Evolutionary conservation across 2,888 invertebrate species (phyloP), one percentile per base, ranked within the genome.

Genomic region (Leucophenga maculata): DNA sequence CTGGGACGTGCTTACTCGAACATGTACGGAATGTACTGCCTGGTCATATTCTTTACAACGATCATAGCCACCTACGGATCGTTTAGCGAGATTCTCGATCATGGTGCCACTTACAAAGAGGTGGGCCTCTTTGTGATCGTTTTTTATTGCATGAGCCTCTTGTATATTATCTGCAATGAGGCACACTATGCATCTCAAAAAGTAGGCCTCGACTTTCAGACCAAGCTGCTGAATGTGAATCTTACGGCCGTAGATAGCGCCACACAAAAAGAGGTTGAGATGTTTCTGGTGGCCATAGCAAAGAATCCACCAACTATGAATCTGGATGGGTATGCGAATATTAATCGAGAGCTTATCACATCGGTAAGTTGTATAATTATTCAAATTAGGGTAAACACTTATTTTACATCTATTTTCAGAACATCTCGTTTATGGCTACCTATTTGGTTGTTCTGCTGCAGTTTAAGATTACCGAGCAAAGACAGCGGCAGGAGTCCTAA

Each of bases 281-380:
- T 94, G 93, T 93, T 94, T 79, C 87, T 94, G 32, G 92, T 93
- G 6, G 93, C 93, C 0, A 93, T 93, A 68, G 91, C 92, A 6
- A 93, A 93, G 85, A 93, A 93, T 86, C 93, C 94, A 0, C 93
- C 93, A 0, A 92, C 92, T 62, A 93, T 94, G 93, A 93, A 93
- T 86, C 88, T 94, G 68, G 93, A 94, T 76, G 93, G 93, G 3
- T 94, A 93, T 81, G 92, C 93, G 1, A 92, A 93, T 78, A 92
- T 94, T 72, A 93, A 94, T 82, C 88, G 93, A 32, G 92, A 92
- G 78, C 84, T 94, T 8, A 92, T 94, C 75, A 91, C 93, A 52
- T 91, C 93, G 77, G 93, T 93, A 86, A 89, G 90, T 88, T 3
- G 11, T 4, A 31, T 57, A 26, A 0, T 0, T 6, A 22, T 8